Evolutionary conservation across 2,888 invertebrate genomes (phyloP).

Genomic region (Phyllotreta striolata): DNA sequence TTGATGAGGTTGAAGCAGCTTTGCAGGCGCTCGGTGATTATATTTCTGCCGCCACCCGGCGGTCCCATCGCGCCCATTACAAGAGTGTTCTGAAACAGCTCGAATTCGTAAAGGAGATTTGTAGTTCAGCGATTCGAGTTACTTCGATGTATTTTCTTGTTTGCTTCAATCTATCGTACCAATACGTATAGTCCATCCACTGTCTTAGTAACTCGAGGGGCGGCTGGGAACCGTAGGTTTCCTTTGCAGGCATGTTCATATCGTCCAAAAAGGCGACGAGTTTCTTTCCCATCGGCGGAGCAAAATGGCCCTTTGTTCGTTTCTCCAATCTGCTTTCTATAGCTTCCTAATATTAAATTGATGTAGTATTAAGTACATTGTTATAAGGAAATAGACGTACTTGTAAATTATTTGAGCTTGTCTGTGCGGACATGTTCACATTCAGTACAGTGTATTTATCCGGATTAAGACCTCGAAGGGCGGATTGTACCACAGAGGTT

Average conservation of each 20-base stretch:
- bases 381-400: neutral
- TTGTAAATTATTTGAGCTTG: constrained; percentile 83
- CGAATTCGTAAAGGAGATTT: neutral
- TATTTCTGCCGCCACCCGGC: constrained; percentile 85
- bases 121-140: neutral
- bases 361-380: neutral
- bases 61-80: constrained; percentile 85
- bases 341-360: constrained; percentile 63
- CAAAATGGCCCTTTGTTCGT: constrained; percentile 81
- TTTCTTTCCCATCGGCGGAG: constrained; percentile 82
- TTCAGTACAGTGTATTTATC: constrained; percentile 71
- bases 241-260: constrained; percentile 91
- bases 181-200: constrained; percentile 90
- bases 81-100: constrained; percentile 71
- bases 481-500: constrained; percentile 79
- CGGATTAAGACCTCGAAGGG: constrained; percentile 68
- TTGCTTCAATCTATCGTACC: constrained; percentile 86
- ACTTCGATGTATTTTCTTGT: constrained; percentile 78
- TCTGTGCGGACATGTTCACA: constrained; percentile 89
- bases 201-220: constrained; percentile 84
- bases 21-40: constrained; percentile 78
- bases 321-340: constrained; percentile 89
- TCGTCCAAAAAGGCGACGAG: constrained; percentile 91
- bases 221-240: constrained; percentile 88
- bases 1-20: constrained; percentile 80